Percentiles rank a stretch among this genome's conserved stretches.
Conservation (phyloP, 2,113 vertebrate genomes). For the Connochaetes taurinus region DNA sequence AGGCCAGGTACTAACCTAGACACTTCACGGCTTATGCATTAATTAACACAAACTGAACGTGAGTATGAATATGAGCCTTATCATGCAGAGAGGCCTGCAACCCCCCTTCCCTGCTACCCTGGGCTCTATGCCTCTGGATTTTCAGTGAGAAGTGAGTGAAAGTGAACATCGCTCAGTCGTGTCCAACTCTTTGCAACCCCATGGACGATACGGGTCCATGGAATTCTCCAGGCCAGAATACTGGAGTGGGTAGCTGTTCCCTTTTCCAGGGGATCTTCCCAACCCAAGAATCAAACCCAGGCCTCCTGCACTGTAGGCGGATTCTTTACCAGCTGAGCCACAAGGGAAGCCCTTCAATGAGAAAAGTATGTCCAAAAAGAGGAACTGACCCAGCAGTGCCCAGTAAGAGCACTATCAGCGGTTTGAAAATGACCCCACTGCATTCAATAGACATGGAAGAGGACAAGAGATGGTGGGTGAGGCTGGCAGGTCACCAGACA, state of each 20-base stretch:
- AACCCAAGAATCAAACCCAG: neutral
- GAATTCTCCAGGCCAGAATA: neutral
- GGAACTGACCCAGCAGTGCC: neutral
- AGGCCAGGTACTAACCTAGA: neutral
- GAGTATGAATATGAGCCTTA: neutral
- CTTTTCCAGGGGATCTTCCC: neutral
- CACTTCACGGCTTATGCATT: neutral
- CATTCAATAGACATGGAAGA: neutral
- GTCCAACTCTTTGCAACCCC: neutral
- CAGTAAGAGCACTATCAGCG: neutral
- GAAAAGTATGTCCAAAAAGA: neutral
- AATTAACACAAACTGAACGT: neutral
- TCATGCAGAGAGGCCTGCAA: neutral
- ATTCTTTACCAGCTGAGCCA: neutral
- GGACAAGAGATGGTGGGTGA: neutral
- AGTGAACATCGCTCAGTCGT: neutral
- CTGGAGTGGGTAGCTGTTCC: neutral
- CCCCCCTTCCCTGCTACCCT: neutral
- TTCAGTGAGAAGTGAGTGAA: neutral
- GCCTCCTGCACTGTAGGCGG: neutral
- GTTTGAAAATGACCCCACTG: neutral
- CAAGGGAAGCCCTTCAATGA: neutral
- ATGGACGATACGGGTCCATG: neutral
- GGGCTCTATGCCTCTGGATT: neutral
- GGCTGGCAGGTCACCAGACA: fast-evolving